Evolutionary conservation across 2,888 invertebrate genomes (phyloP).

Genomic region (Itoplectis maculator): DNA sequence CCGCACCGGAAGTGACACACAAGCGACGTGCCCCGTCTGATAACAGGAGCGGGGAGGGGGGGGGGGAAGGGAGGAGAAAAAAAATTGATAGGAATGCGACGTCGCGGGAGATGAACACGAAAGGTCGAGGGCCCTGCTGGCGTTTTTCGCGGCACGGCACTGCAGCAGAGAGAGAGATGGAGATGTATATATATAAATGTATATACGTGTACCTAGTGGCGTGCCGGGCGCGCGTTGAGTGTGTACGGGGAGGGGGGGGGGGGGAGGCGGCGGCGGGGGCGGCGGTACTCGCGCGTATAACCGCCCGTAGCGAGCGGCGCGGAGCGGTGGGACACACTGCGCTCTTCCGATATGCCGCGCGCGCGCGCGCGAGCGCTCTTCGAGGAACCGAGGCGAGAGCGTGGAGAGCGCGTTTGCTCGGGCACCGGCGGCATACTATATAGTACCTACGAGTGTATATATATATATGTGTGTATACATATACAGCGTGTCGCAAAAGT

Average conservation of each 20-base stretch:
- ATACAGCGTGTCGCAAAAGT: no score
- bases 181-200: no score
- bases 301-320: conserved; percentile 18
- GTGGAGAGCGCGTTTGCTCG: conserved; percentile 52
- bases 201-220: conserved; percentile 52
- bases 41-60: no score
- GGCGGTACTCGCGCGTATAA: conserved; percentile 55
- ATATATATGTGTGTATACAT: no score
- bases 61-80: neutral
- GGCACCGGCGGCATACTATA: conserved; percentile 11
- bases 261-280: conserved; percentile 63
- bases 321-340: conserved; percentile 31
- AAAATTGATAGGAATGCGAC: neutral
- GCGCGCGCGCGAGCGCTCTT: neutral
- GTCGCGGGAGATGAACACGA: conserved; percentile 33
- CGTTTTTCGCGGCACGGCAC: conserved; percentile 63
- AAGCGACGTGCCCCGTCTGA: no score
- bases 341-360: conserved; percentile 28
- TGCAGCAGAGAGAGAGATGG: conserved; percentile 26
- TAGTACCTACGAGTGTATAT: no score
- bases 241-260: conserved; percentile 58
- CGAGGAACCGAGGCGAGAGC: conserved; percentile 29
- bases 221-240: conserved; percentile 58
- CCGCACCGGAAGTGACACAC: no score
- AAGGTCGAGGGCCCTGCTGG: conserved; percentile 50